Evolutionary conservation across 2,797 vertebrate species (phyloP).

Genomic region (Danio choprae): DNA sequence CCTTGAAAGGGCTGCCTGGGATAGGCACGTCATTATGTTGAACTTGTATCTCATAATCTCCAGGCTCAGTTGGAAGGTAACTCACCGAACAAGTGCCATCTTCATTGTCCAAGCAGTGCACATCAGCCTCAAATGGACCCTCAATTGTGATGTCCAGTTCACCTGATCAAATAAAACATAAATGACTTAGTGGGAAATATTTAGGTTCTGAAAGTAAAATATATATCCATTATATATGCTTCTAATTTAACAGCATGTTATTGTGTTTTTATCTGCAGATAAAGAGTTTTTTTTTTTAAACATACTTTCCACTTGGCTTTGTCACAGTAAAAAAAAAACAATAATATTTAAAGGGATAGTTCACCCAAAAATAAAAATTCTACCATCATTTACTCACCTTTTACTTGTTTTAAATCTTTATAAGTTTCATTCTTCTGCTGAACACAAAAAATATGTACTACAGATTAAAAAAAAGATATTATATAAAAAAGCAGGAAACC

Average conservation of each 20-base stretch:
- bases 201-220: background rate
- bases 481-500: too few species aligned
- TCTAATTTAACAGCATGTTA: background rate
- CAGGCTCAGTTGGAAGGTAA: slow-evolving; percentile 75
- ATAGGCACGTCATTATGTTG: slow-evolving; percentile 82
- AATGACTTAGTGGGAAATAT: background rate
- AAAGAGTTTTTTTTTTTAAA: background rate
- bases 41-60: slow-evolving; percentile 79
- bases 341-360: too few species aligned
- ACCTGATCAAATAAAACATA: slow-evolving; percentile 60
- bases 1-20: slow-evolving; percentile 78
- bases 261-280: background rate
- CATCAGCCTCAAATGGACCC: slow-evolving; percentile 80
- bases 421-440: too few species aligned
- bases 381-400: too few species aligned
- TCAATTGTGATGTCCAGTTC: slow-evolving; percentile 81
- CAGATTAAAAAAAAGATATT: too few species aligned
- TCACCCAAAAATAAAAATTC: too few species aligned
- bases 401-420: too few species aligned
- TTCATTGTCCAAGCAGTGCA: slow-evolving; percentile 79
- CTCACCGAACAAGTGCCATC: slow-evolving; percentile 81
- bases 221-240: background rate
- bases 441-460: too few species aligned
- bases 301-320: background rate
- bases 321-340: background rate